These are phyloP conservation scores for Argyrosomus regius DNA, from an alignment of 2,797 vertebrate species.

Conservation along the genomic window DNA sequence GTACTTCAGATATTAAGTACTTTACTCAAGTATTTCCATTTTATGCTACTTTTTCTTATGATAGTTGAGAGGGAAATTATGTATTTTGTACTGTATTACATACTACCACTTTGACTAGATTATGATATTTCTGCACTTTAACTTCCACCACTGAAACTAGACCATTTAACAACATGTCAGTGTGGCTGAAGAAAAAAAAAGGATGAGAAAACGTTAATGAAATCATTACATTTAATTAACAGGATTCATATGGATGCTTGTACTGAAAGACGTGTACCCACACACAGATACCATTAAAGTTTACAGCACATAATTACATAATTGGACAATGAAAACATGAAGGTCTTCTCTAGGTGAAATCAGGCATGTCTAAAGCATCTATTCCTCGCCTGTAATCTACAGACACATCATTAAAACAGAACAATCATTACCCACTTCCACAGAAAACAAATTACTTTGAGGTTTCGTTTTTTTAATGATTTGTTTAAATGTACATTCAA, in stretches of 20 bases:
- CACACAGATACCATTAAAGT: conserved; percentile 2
- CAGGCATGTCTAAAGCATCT: conserved; percentile 46
- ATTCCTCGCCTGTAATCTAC: conserved; percentile 12
- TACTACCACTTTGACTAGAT: no score
- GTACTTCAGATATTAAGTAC: no score
- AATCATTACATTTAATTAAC: conserved; percentile 14
- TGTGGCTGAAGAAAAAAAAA: background rate
- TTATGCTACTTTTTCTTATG: background rate
- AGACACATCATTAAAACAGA: conserved; percentile 67
- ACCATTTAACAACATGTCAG: background rate
- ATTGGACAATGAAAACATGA: conserved; percentile 26
- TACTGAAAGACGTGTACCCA: background rate
- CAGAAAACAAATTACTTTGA: conserved; percentile 26
- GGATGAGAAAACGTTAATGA: background rate
- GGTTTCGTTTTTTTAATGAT: conserved; percentile 66
- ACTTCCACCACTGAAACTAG: background rate
- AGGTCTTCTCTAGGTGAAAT: conserved; percentile 54
- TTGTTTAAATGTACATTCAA: conserved; percentile 43
- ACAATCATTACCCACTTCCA: conserved; percentile 16
- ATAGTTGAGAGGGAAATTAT: background rate
- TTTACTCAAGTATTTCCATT: background rate
- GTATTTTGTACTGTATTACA: background rate
- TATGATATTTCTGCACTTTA: no score
- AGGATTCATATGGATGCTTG: conserved; percentile 10
- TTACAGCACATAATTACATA: conserved; percentile 56